phyloP scores from a whole-genome alignment of 2,113 vertebrate species.

The Myiozetetes cayanensis region DNA sequence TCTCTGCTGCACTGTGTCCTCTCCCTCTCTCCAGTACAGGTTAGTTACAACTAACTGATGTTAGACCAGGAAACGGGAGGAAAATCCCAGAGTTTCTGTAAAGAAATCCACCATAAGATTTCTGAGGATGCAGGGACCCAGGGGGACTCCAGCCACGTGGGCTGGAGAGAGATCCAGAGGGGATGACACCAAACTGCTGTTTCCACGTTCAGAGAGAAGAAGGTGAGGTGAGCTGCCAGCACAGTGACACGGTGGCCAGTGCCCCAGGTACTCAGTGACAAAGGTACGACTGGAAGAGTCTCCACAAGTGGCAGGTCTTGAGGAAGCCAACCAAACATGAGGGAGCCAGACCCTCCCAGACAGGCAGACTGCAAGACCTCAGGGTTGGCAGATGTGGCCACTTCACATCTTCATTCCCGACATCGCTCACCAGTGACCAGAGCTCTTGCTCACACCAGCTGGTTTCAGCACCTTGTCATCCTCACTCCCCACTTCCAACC shows the following conservation, averaged over 20 bases:
- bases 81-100: not conserved
- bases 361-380: not conserved
- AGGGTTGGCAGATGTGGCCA: not conserved
- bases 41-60: not conserved
- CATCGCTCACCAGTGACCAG: not conserved
- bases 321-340: not conserved
- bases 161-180: not conserved
- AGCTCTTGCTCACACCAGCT: not conserved
- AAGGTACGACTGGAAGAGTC: not conserved
- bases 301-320: not conserved
- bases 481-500: not conserved
- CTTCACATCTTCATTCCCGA: not conserved
- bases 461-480: not conserved
- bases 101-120: not conserved
- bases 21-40: not conserved
- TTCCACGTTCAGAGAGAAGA: not conserved
- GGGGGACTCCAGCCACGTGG: not conserved
- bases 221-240: not conserved
- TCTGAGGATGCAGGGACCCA: not conserved
- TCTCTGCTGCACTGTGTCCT: accelerated
- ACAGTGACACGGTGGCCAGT: accelerated
- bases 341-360: not conserved
- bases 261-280: not conserved
- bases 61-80: not conserved
- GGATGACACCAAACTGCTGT: accelerated